These are phyloP conservation scores for Gisinianus flammeolus DNA, from an alignment of 2,888 invertebrate species.

Conservation along the genomic window DNA sequence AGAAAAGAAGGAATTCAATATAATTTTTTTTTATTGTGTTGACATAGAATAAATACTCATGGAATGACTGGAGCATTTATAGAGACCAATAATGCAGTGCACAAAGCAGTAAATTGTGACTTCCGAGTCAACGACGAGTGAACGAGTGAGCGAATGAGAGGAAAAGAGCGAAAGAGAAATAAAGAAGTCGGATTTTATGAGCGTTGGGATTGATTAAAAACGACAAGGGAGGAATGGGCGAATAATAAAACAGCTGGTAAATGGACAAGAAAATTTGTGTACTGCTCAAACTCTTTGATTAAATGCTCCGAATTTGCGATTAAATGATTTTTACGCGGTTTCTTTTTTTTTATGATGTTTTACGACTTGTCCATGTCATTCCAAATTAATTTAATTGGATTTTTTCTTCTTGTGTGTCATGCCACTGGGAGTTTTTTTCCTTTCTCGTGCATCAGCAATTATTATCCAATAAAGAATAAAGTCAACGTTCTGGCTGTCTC, in stretches of 20 bases:
- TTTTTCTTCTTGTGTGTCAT: not conserved
- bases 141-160: too few species aligned
- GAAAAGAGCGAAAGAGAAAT: not conserved
- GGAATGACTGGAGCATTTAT: too few species aligned
- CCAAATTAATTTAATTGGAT: not conserved
- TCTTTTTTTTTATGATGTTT: not conserved
- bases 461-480: not conserved
- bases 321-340: not conserved
- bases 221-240: not conserved
- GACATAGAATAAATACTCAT: too few species aligned
- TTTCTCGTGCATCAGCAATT: not conserved
- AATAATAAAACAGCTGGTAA: not conserved
- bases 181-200: not conserved
- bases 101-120: too few species aligned
- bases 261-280: too few species aligned
- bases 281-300: too few species aligned
- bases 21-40: too few species aligned
- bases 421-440: not conserved
- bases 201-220: not conserved
- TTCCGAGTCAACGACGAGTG: too few species aligned
- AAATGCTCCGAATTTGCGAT: not conserved
- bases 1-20: too few species aligned
- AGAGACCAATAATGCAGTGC: too few species aligned
- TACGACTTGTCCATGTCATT: too few species aligned
- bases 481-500: not conserved